Base-by-base conservation (phyloP, 1,140 invertebrate genomes). In the Druon quercuslanigerum region DNA sequence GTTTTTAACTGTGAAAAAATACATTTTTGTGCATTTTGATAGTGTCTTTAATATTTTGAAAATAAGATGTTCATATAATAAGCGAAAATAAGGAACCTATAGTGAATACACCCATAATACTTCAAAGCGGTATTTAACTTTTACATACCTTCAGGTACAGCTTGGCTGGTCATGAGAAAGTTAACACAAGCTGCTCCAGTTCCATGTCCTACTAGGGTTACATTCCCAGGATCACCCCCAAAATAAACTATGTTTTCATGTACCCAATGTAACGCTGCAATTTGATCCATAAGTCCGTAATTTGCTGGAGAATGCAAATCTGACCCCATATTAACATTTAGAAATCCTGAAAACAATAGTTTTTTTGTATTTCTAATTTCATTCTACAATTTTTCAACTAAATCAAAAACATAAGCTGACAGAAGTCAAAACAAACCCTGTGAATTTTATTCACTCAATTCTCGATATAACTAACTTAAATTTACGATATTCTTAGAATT, bases 261-360 rank as follows among this genome's bases (percentile, higher is more conserved):
- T 54, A 99, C 94, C 97, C 97, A 98, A 85, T 98, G 97, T 50
- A 98, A 91, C 0, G 97, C 97, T 0, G 97, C 97, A 83, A 98
- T 97, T 90, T 98, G 97, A 90, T 99, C 98, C 95, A 99, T 96
- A 17, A 99, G 93, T 0, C 97, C 98, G 88, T 98, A 98, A 92
- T 99, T 99, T 17, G 96, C 96, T 80, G 96, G 96, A 56, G 94
- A 96, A 80, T 94, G 94, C 75, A 95, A 94, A 89, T 95, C 95
- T 51, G 95, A 94, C 90, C 98, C 96, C 12, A 96, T 95, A 84
- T 97, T 96, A 80, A 96, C 95, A 88, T 97, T 97, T 73, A 97
- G 92, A 91, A 98, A 98, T 83, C 96, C 96, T 98, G 92, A 52
- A 93, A 93, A 81, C 66, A 86, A 85, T 82, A 84, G 77, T 82